phyloP scores from a whole-genome alignment of 23 tunicate species.

The Halocynthia aurantium region DNA sequence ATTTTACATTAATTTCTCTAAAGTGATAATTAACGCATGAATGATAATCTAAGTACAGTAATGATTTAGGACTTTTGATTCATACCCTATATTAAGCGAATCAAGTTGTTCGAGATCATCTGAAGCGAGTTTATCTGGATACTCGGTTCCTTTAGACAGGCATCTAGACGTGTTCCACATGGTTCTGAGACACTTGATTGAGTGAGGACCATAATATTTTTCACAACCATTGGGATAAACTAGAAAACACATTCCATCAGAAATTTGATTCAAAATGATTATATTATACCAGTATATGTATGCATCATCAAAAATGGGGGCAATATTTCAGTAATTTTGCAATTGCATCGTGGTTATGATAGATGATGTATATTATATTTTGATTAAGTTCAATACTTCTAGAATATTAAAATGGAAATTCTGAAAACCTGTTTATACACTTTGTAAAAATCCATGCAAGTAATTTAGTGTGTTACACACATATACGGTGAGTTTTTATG shows the following conservation, averaged over 20 bases:
- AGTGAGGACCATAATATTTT: conserved; percentile 17
- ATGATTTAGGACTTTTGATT: neutral
- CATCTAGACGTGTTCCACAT: conserved; percentile 2
- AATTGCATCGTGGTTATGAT: too few relatives aligned
- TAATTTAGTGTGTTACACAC: too few relatives aligned
- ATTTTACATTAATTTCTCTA: neutral
- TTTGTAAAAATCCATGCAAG: too few relatives aligned
- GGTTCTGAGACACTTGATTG: neutral
- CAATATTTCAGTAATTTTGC: too few relatives aligned
- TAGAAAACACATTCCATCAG: neutral
- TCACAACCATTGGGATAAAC: conserved; percentile 5
- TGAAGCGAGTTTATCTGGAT: conserved; percentile 15
- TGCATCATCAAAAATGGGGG: too few relatives aligned
- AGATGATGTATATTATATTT: too few relatives aligned
- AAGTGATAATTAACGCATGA: conserved; percentile 5
- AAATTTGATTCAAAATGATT: neutral
- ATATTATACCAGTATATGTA: too few relatives aligned
- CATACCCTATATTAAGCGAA: neutral
- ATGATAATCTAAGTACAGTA: neutral
- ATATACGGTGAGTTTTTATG: too few relatives aligned
- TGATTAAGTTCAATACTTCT: too few relatives aligned
- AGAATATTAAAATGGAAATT: too few relatives aligned
- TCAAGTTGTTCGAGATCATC: neutral
- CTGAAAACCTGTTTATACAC: too few relatives aligned
- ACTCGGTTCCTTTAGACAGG: conserved; percentile 9